Evolutionary conservation across 2,888 invertebrate species (phyloP).

Genomic region (Apamea monoglypha): DNA sequence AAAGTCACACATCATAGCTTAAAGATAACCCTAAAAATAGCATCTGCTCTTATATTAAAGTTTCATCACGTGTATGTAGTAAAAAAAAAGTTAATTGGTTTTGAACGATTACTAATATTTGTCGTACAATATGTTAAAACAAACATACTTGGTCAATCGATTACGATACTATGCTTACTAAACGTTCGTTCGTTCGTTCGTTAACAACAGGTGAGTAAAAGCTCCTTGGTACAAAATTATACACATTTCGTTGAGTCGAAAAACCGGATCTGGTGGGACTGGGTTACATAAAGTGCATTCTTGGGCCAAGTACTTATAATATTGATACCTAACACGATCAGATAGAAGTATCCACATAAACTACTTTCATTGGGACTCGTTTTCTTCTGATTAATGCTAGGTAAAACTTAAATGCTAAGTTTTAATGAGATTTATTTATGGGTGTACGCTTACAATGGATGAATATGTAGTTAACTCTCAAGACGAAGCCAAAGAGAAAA

Average conservation of each 20-base stretch:
- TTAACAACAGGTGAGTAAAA: slow-evolving; percentile 33
- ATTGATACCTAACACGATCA: slow-evolving; percentile 55
- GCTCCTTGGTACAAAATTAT: slow-evolving; percentile 20
- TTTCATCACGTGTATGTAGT: slow-evolving; percentile 3
- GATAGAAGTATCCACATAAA: slow-evolving; percentile 57
- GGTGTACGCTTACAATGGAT: slow-evolving; percentile 5
- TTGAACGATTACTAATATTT: slow-evolving; percentile 26
- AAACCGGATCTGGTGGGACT: slow-evolving; percentile 50
- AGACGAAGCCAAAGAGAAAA: slow-evolving; percentile 10
- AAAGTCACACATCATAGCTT: background rate
- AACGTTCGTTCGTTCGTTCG: too few relatives aligned
- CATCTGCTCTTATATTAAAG: background rate
- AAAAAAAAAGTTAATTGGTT: slow-evolving; percentile 35
- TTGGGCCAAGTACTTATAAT: slow-evolving; percentile 41
- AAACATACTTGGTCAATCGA: slow-evolving; percentile 60
- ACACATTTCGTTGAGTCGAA: slow-evolving; percentile 29
- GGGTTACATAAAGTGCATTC: slow-evolving; percentile 45
- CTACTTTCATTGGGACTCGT: slow-evolving; percentile 62
- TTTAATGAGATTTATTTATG: slow-evolving; percentile 20
- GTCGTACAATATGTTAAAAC: slow-evolving; percentile 48
- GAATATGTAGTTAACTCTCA: slow-evolving; percentile 23
- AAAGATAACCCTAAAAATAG: background rate
- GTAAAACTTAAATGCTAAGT: slow-evolving; percentile 1
- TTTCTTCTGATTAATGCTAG: slow-evolving; percentile 41
- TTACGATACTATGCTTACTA: slow-evolving; percentile 24